Base-by-base conservation (phyloP, 2,113 vertebrate genomes). In the Heptranchias perlo region DNA sequence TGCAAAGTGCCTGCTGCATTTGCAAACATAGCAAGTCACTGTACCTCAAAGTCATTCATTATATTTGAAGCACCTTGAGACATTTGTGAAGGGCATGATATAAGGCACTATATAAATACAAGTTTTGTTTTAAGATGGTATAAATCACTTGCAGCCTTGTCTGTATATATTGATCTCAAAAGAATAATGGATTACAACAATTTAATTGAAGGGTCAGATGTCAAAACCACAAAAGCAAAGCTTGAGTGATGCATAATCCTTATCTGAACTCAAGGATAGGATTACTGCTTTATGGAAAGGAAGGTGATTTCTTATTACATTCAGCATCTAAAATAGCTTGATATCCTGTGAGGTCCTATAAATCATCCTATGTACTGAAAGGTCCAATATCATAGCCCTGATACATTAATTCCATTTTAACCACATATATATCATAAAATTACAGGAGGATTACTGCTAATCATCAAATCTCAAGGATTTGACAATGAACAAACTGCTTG, bases 151-250 rank as follows among this genome's bases (percentile, higher is more conserved):
- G 62, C 58, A 35, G 16, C 89, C 16, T 35, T 93, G 52, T 18
- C n/a, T 11, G 61, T 6, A 44, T 58, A 62, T 39, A 39, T 62
- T 54, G 28, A 54, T 39, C 58, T n/a, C 11, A 61, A 61, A 92
- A n/a, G 87, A 92, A 61, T 92, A 92, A 92, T 92, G 54, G 54
- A 58, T 64, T 39, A 62, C 58, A 64, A 87, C 49, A 93, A 64
- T 93, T 58, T 39, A 39, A 93, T 62, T 93, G 23, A 62, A n/a
- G 14, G 7, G 35, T 39, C 35, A 21, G 58, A 10, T 62, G 18
- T 44, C 76, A 44, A 82, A 93, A 25, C 23, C 5, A 28, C 18
- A 93, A 92, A 93, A 21, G 16, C 18, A 23, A n/a, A 61, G 31
- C 2, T 39, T 64, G 84, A 35, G 23, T n/a, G 87, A 61, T 58